phyloP scores from a whole-genome alignment of 2,888 invertebrate species.

The Cheilosia vernalis region DNA sequence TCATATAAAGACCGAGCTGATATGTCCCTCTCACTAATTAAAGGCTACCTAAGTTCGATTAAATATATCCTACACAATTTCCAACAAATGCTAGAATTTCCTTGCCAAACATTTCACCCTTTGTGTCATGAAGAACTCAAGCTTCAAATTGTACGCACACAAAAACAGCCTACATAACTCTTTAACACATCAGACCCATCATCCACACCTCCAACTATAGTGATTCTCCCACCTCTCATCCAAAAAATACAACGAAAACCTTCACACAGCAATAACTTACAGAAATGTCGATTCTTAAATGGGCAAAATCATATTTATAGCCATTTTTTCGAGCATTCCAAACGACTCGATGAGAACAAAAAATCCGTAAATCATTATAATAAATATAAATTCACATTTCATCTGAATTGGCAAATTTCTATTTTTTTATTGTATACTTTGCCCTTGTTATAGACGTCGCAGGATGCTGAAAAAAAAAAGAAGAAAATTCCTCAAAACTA shows the following conservation, averaged over 20 bases:
- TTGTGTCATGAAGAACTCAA: too few relatives aligned
- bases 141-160: too few relatives aligned
- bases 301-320: conserved; percentile 74
- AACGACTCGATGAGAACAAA: conserved; percentile 34
- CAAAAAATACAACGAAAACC: conserved; percentile 18
- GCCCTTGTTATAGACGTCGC: conserved; percentile 55
- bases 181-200: conserved; percentile 21
- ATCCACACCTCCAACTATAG: background rate
- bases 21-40: too few relatives aligned
- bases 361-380: conserved; percentile 73
- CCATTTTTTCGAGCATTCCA: conserved; percentile 59
- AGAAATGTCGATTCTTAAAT: conserved; percentile 71
- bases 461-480: background rate
- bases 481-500: conserved; percentile 56
- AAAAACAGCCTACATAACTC: background rate
- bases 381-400: conserved; percentile 75
- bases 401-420: conserved; percentile 69
- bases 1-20: too few relatives aligned
- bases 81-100: too few relatives aligned
- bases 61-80: too few relatives aligned
- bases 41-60: too few relatives aligned
- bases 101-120: too few relatives aligned
- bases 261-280: conserved; percentile 66
- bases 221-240: background rate
- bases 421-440: conserved; percentile 28